Base-by-base conservation (phyloP, 1,140 invertebrate species). In the Steinernema khuongi region DNA sequence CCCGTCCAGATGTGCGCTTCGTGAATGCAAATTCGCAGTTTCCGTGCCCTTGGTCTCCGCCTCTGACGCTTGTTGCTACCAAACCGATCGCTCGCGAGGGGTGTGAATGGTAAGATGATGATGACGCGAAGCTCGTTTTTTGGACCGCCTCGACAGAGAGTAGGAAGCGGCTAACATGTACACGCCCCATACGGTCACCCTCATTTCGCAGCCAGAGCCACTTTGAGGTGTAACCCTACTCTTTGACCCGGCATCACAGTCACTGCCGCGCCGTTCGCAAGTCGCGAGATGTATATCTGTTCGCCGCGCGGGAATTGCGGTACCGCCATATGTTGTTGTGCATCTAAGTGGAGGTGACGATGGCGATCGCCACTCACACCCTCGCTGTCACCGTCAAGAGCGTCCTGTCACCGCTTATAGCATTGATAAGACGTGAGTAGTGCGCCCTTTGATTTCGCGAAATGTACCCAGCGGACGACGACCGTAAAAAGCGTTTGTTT, bases 161-260 rank as follows among this genome's bases (percentile, higher is more conserved):
- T 26, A 60, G 26, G 50, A 11, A 11, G 50, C 7, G 4, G 50
- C 50, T 60, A 26, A 14, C 50, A 26, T 26, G 50, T 4, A 60
- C 50, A 60, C 50, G 50, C 50, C 50, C 50, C 50, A 60, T n/a
- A 60, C 50, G 50, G 50, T 60, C 50, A 60, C 22, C 50, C 50
- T 60, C 50, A 26, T 7, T 60, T 60, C 22, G 50, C 50, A 60
- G 50, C 19, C 7, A 41, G 7, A 41, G 36, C 50, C 50, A 60
- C 26, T 60, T 60, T 60, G 50, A 60, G 50, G 11, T 60, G 50
- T 60, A 60, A 60, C 50, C 50, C 50, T 60, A 60, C 19, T 60
- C 50, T 60, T 60, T 60, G 50, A 60, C 50, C 50, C 50, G 50
- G 50, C 50, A 60, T 60, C 50, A 4, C 7, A 4, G 14, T 60